These are phyloP conservation scores for Prunella himalayana DNA, from an alignment of 2,113 vertebrate genomes.

Conservation along the genomic window DNA sequence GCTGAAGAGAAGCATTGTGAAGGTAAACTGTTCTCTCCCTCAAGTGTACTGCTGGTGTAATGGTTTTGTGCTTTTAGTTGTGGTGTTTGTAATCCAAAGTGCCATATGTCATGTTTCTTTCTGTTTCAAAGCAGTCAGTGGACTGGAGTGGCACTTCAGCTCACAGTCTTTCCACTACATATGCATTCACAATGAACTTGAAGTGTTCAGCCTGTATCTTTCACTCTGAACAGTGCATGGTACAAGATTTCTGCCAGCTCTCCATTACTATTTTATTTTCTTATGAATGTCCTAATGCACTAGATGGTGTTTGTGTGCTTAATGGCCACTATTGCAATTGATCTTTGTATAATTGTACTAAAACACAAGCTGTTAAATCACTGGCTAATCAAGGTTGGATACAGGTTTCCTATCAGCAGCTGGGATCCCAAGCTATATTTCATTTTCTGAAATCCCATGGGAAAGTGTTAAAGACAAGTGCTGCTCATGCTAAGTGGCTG, in stretches of 20 bases:
- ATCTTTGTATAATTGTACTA: neutral
- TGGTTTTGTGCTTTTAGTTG: neutral
- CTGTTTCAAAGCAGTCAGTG: neutral
- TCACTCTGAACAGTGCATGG: neutral
- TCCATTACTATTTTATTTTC: neutral
- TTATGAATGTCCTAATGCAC: neutral
- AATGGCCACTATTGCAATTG: neutral
- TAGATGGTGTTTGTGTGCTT: neutral
- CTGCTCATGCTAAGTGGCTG: neutral
- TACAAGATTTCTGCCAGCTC: neutral
- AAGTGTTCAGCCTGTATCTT: neutral
- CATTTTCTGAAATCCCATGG: neutral
- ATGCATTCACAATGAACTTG: neutral
- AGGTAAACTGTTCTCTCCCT: neutral
- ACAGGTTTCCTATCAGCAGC: neutral
- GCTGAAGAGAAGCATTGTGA: neutral
- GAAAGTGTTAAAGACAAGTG: neutral
- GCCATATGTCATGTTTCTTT: neutral
- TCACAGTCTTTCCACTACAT: fast-evolving
- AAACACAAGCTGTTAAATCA: neutral
- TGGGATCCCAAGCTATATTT: neutral
- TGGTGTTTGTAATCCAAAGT: neutral
- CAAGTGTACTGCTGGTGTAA: neutral
- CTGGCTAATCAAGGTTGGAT: neutral
- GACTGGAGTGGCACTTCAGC: neutral